phyloP scores from a whole-genome alignment of 2,113 vertebrate genomes.

The Mustelus asterias region DNA sequence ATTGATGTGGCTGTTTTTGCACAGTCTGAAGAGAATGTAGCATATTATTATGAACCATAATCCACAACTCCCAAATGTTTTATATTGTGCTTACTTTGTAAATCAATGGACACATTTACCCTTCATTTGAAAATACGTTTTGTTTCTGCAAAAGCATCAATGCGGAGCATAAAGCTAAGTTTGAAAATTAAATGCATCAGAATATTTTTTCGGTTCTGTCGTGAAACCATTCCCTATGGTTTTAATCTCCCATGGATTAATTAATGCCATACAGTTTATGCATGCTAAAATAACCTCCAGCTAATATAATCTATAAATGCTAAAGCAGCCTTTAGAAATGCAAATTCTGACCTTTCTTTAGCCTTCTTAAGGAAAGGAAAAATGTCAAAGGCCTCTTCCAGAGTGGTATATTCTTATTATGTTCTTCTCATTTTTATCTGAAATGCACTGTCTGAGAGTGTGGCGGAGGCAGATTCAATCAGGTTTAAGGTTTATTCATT shows the following conservation, averaged over 20 bases:
- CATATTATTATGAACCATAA: conserved; percentile 19
- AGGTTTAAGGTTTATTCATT: too few species aligned
- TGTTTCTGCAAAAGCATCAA: not conserved
- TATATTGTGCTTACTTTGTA: not conserved
- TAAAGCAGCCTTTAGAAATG: conserved; percentile 14
- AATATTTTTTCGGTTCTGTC: not conserved
- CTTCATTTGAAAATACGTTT: not conserved
- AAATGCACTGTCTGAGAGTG: not conserved
- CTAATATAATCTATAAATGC: not conserved
- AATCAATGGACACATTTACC: not conserved
- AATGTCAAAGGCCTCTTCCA: not conserved
- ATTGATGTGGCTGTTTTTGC: not conserved
- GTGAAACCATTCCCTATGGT: not conserved
- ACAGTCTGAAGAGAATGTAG: not conserved
- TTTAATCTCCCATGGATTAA: not conserved
- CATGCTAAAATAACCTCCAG: not conserved
- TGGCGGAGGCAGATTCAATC: not conserved
- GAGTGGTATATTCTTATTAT: conserved; percentile 14
- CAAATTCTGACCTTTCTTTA: conserved; percentile 13
- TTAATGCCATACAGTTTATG: not conserved
- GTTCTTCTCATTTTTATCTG: not conserved
- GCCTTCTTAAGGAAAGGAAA: not conserved
- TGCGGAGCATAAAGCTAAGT: not conserved
- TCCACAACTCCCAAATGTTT: not conserved
- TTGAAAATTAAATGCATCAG: not conserved